Evolutionary conservation across 2,113 vertebrate species (phyloP).

Genomic region (Colinus virginianus): DNA sequence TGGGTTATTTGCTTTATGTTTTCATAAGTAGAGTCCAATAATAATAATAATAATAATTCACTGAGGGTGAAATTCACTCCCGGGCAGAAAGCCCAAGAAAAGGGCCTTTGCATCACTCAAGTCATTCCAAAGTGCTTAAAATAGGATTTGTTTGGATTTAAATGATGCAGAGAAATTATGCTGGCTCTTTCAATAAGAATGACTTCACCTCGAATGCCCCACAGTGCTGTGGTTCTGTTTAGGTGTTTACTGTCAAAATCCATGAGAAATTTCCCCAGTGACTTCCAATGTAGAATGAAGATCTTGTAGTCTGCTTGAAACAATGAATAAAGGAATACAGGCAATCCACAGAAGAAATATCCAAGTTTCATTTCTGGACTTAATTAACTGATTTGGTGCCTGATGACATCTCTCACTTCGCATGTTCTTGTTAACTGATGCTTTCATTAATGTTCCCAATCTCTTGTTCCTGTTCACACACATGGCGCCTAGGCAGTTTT

Average conservation of each 20-base stretch:
- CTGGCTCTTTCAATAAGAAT: not conserved
- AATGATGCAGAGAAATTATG: not conserved
- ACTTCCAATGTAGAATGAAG: not conserved
- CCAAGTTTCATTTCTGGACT: not conserved
- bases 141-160: not conserved
- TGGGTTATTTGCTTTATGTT: not conserved
- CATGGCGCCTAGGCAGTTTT: not conserved
- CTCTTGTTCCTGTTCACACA: not conserved
- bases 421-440: not conserved
- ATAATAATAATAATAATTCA: not conserved
- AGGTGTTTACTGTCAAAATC: not conserved
- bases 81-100: not conserved
- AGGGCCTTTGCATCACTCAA: not conserved
- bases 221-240: accelerated
- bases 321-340: accelerated
- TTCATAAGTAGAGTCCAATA: not conserved
- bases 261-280: not conserved
- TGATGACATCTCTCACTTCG: not conserved
- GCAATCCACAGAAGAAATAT: not conserved
- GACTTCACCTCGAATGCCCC: not conserved
- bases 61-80: not conserved
- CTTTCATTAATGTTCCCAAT: not conserved
- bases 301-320: accelerated
- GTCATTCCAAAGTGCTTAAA: not conserved
- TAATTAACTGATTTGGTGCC: not conserved